phyloP scores from a whole-genome alignment of 2,888 invertebrate genomes.

The Drosophila rubida region DNA sequence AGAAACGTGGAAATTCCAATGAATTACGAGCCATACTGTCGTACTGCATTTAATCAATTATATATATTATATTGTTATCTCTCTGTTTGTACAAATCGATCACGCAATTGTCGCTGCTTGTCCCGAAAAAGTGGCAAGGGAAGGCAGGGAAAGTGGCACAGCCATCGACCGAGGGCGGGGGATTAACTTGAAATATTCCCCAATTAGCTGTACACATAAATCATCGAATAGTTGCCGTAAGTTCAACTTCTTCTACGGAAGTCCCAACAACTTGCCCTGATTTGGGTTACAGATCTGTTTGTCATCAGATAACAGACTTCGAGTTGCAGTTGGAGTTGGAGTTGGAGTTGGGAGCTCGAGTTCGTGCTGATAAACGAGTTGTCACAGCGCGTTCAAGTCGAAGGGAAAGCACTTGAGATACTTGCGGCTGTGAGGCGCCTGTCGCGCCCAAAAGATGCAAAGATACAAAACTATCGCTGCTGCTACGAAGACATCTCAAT shows the following conservation, averaged over 20 bases:
- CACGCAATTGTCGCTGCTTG: conserved; percentile 27
- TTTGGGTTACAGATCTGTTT: conserved; percentile 67
- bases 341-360: conserved; percentile 17
- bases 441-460: neutral
- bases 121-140: conserved; percentile 17
- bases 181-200: conserved; percentile 54
- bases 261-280: conserved; percentile 46
- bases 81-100: conserved; percentile 75
- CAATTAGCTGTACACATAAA: conserved; percentile 75
- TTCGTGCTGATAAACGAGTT: conserved; percentile 31
- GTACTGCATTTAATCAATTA: conserved; percentile 68
- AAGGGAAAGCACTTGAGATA: conserved; percentile 23
- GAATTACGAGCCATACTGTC: conserved; percentile 45
- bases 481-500: neutral
- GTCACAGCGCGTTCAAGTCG: conserved; percentile 16
- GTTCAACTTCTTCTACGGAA: conserved; percentile 39
- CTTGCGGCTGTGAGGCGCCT: conserved; percentile 33
- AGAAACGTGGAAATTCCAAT: conserved; percentile 44
- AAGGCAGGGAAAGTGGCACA: conserved; percentile 63
- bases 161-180: conserved; percentile 26
- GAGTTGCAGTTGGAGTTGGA: conserved; percentile 17
- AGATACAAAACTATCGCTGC: conserved; percentile 24
- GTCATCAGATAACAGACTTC: conserved; percentile 46
- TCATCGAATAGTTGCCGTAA: conserved; percentile 45
- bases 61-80: conserved; percentile 59